These are phyloP conservation scores for Phyllostomus hastatus DNA, from an alignment of 2,113 vertebrate species.

Conservation along the genomic window DNA sequence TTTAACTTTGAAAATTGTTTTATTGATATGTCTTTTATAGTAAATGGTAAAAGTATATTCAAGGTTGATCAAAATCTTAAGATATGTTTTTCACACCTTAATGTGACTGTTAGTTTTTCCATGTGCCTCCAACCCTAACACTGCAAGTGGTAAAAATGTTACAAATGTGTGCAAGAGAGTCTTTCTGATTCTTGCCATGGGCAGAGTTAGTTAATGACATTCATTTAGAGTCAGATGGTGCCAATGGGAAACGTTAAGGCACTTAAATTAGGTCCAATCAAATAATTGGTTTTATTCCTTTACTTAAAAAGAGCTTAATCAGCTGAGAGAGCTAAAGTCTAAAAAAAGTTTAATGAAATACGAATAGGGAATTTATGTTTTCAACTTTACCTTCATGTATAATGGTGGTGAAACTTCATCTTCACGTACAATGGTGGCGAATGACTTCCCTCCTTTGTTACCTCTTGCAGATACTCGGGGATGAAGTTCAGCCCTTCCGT, in stretches of 20 bases:
- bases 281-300: constrained; percentile 84
- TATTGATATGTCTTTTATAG: constrained; percentile 39
- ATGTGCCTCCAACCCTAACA: neutral
- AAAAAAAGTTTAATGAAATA: constrained; percentile 82
- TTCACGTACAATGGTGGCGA: constrained; percentile 54
- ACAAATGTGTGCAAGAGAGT: constrained; percentile 61
- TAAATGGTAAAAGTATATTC: constrained; percentile 12
- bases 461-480: constrained; percentile 71
- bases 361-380: constrained; percentile 78
- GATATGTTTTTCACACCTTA: constrained; percentile 57
- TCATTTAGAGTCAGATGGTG: constrained; percentile 74
- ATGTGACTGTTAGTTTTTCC: constrained; percentile 35
- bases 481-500: constrained; percentile 82
- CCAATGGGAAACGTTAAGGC: constrained; percentile 80
- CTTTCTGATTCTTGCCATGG: constrained; percentile 73
- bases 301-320: constrained; percentile 85
- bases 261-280: constrained; percentile 82
- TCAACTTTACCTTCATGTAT: constrained; percentile 64
- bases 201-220: constrained; percentile 80
- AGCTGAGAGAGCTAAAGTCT: constrained; percentile 74
- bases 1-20: constrained; percentile 36
- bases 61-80: constrained; percentile 42
- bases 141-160: constrained; percentile 60
- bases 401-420: constrained; percentile 46
- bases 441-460: constrained; percentile 34